Evolutionary conservation across 2,888 invertebrate species (phyloP), one percentile per base, ranked within the genome.

Genomic region (Eremobia ochroleuca): DNA sequence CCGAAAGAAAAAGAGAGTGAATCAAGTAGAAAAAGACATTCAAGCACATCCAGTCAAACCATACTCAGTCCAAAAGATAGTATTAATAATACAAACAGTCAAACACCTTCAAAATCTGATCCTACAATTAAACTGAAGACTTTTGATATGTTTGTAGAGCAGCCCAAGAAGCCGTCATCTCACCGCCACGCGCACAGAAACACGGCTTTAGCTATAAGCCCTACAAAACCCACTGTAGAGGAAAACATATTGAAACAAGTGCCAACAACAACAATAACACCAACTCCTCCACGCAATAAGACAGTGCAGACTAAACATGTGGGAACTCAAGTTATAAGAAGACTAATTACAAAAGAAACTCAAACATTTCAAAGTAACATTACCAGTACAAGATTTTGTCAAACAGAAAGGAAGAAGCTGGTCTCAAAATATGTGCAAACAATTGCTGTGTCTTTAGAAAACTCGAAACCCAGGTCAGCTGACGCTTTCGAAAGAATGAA

Each of bases 401-500:
- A 95, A 92, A 94, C 95, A 58, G 90, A 92, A 59, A 92, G 59
- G 69, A 91, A 85, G 69, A 94, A 91, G 75, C 31, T 83, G 28
- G n/a, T 87, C 58, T 76, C 86, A 25, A 92, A 90, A 88, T 81
- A 79, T 61, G 87, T 91, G 40, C 97, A 97, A 91, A 96, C 96
- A n/a, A 91, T 93, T 77, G 85, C 91, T 66, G 82, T 91, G 4
- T 73, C 82, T 43, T 82, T 90, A 58, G 91, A 89, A 25, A 90
- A 87, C 78, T 46, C 83, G 40, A 85, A 78, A 68, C 58, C 85
- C 0, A 92, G 89, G 80, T 87, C 94, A 31, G 92, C 90, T 73
- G 95, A 95, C 72, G 91, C 97, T 15, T 94, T 97, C 87, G 96
- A 97, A 72, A 95, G 97, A 90, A 97, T 97, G 97, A 97, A 97